phyloP scores from a whole-genome alignment of 2,113 vertebrate species.

The Solenodon paradoxus region DNA sequence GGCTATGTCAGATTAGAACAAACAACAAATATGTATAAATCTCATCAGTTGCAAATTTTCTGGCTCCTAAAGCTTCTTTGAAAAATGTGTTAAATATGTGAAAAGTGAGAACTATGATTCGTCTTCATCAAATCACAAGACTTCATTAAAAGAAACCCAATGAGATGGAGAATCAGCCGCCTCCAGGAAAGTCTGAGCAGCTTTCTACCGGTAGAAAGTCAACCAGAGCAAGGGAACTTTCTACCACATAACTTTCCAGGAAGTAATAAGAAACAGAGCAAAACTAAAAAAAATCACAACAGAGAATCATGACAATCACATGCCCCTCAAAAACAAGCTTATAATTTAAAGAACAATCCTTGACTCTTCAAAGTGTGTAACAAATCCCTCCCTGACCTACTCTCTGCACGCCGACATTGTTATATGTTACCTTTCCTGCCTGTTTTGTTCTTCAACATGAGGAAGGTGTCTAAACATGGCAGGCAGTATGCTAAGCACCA shows the following conservation, averaged over 20 bases:
- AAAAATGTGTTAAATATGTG: background rate
- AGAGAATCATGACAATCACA: background rate
- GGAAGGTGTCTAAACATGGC: background rate
- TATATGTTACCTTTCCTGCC: accelerated
- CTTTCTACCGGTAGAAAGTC: background rate
- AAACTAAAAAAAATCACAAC: background rate
- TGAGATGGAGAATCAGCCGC: background rate
- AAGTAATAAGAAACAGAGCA: background rate
- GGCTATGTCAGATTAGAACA: background rate
- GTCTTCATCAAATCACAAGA: background rate
- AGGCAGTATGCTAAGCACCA: background rate
- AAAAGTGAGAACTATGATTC: background rate
- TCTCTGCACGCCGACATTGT: background rate
- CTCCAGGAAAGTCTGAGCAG: background rate
- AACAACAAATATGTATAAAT: background rate
- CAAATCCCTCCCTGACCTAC: background rate
- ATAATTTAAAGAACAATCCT: background rate
- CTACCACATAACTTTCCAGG: background rate
- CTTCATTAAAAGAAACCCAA: background rate
- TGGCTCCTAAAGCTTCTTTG: background rate
- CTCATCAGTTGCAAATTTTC: background rate
- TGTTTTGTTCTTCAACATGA: background rate
- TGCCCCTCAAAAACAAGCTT: background rate
- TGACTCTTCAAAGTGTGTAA: background rate
- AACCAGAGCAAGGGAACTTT: background rate